These are phyloP conservation scores for Podiceps cristatus DNA, from an alignment of 2,113 vertebrate species.

Conservation along the genomic window DNA sequence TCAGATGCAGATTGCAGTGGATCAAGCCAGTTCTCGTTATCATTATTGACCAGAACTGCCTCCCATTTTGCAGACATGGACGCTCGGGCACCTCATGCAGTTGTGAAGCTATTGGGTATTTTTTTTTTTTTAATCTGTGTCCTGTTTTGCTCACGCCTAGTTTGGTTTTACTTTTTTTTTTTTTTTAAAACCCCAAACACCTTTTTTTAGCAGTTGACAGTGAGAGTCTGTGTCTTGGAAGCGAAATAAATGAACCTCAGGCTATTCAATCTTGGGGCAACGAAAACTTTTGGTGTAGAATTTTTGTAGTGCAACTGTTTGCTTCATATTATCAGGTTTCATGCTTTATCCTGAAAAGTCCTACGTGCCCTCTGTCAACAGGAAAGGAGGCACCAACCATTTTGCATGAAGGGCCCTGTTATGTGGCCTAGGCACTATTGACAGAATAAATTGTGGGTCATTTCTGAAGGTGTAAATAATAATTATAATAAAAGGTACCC, in stretches of 20 bases:
- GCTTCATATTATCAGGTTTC: neutral
- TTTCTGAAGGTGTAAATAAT: neutral
- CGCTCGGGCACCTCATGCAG: neutral
- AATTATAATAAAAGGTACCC: neutral
- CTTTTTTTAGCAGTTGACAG: neutral
- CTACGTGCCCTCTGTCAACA: neutral
- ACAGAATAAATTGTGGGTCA: neutral
- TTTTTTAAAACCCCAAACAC: neutral
- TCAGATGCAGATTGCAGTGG: constrained; percentile 66
- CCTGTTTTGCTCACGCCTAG: neutral
- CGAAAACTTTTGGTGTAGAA: neutral
- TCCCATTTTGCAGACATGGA: neutral
- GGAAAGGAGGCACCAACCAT: neutral
- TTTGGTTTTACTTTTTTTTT: neutral
- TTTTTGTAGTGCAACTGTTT: neutral
- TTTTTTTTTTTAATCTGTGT: neutral
- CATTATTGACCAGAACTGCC: constrained; percentile 62
- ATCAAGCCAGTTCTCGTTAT: constrained; percentile 56
- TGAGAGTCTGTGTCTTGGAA: neutral
- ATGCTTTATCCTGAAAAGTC: neutral
- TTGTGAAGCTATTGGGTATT: constrained; percentile 1
- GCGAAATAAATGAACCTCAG: neutral
- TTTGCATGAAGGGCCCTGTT: neutral
- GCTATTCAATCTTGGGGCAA: accelerated
- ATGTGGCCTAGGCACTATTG: accelerated